Evolutionary conservation across 2,797 vertebrate species (phyloP), one percentile per base, ranked within the genome.

Genomic region (Sparus aurata): DNA sequence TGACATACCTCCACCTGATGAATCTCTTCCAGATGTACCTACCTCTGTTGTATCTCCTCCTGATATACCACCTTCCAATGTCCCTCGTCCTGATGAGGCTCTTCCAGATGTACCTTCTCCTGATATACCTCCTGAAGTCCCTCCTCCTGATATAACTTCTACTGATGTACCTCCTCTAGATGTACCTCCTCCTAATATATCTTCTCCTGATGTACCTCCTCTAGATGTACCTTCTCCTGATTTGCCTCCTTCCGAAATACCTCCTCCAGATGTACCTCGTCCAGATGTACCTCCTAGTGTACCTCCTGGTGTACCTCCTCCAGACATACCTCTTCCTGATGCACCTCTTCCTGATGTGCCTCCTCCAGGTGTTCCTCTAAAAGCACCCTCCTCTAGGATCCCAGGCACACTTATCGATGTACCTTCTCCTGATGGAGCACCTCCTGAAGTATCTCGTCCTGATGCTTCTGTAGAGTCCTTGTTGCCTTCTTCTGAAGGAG

Each of bases 401-500:
- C 27, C 46, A 22, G 46, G 63, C 49, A 45, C 0, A 38, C 53
- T 47, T 43, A 47, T 57, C n/a, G 46, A 70, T 53, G 25, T 34
- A 67, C 12, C 25, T 27, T 12, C 52, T 60, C 65, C 58, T 47
- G 75, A 60, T 41, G 60, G 1, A 45, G 9, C 17, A 25, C 20
- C 34, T 57, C 54, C 62, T 59, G 58, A 73, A 9, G 34, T 41
- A 27, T 23, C 17, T 60, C 5, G 75, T 76, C 55, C 75, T 60
- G 68, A 60, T 41, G 46, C 50, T 72, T 25, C 81, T 80, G 50
- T n/a, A 53, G 77, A 72, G 12, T 52, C 75, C 7, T 10, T 72
- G 23, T 34, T 55, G 10, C 38, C 71, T 64, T 23, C 79, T 12
- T 73, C 77, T 46, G 64, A 65, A 73, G 49, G 17, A 57, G 60